phyloP scores from a whole-genome alignment of 2,113 vertebrate species.

The Lasiurus borealis region DNA sequence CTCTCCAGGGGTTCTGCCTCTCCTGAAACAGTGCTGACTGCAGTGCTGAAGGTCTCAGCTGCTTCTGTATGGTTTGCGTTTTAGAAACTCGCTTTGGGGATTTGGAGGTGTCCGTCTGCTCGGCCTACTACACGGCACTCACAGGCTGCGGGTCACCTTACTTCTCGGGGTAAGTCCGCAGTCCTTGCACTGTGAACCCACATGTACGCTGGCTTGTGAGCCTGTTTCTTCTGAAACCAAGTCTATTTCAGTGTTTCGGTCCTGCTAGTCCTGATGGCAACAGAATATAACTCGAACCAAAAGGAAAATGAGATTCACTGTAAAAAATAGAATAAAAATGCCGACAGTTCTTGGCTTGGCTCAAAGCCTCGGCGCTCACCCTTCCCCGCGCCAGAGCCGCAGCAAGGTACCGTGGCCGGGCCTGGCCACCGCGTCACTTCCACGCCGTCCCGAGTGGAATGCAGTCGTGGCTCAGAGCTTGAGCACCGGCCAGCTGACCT shows the following conservation, averaged over 20 bases:
- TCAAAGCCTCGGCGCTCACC: background rate
- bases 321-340: background rate
- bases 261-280: background rate
- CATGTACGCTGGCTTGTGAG: background rate
- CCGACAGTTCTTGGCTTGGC: fast-evolving
- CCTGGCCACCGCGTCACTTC: fast-evolving
- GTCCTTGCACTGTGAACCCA: background rate
- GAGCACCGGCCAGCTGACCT: background rate
- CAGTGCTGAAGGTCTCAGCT: background rate
- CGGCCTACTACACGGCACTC: too few species aligned
- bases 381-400: background rate
- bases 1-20: background rate
- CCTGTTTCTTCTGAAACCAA: background rate
- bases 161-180: background rate
- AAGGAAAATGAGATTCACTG: background rate
- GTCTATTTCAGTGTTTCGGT: background rate
- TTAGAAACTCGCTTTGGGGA: background rate
- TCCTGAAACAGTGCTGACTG: background rate
- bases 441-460: fast-evolving
- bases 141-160: fast-evolving
- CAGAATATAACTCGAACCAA: background rate
- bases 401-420: fast-evolving
- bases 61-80: background rate
- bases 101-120: background rate
- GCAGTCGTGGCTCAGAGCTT: background rate